Percentiles rank a stretch among this genome's conserved stretches.
Evolutionary conservation across 2,113 vertebrate genomes (phyloP).

Genomic region (Gasterosteus aculeatus): DNA sequence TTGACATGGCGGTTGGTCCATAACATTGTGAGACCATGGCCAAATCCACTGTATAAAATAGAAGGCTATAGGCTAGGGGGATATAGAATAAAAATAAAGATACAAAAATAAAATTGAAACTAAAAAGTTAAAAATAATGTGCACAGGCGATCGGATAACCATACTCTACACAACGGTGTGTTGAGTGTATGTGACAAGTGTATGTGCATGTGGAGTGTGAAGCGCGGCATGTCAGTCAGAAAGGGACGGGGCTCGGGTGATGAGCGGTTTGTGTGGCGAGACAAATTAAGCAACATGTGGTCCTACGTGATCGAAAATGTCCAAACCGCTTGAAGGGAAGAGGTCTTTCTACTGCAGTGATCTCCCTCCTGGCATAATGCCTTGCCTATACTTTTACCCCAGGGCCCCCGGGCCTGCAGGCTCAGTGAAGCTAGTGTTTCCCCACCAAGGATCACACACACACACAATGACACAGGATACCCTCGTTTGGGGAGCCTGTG

Average conservation of each 20-base stretch:
- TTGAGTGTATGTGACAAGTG: too few relatives aligned
- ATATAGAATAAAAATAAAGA: neutral
- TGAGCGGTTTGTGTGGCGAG: neutral
- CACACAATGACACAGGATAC: conserved; percentile 43
- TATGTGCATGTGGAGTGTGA: too few relatives aligned
- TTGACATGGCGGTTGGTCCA: too few relatives aligned
- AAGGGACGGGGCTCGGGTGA: too few relatives aligned
- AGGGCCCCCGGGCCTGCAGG: neutral
- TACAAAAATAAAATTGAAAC: too few relatives aligned
- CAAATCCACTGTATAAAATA: too few relatives aligned
- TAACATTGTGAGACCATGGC: too few relatives aligned
- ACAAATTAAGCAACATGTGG: neutral
- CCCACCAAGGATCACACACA: neutral
- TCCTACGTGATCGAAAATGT: neutral
- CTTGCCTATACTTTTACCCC: neutral
- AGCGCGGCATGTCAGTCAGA: too few relatives aligned
- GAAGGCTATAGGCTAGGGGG: too few relatives aligned
- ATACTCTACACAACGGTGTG: too few relatives aligned
- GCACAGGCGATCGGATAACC: too few relatives aligned
- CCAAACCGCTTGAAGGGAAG: neutral
- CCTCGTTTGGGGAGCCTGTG: conserved; percentile 9
- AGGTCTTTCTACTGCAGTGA: neutral
- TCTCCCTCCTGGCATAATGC: neutral
- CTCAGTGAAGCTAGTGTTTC: conserved; percentile 32
- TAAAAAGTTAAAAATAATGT: too few relatives aligned